A percentile compares a stretch with the other conserved stretches of the same genome.
These are phyloP conservation scores for Rhinopomastus cyanomelas DNA, from an alignment of 2,113 vertebrate species.

Conservation along the genomic window DNA sequence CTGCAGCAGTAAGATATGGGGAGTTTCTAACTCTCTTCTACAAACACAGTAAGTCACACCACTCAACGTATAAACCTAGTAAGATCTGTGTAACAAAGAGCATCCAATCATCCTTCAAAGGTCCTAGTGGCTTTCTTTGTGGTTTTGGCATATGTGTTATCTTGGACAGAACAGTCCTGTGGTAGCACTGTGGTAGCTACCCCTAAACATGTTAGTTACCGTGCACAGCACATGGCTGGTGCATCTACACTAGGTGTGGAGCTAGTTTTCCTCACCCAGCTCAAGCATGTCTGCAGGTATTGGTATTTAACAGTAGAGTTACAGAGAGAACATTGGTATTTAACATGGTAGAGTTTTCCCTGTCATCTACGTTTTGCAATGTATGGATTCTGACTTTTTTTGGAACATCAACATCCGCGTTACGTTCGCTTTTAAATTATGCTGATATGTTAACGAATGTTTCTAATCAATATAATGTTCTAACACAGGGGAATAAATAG, in stretches of 20 bases:
- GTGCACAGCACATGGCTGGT: neutral
- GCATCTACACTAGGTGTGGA: neutral
- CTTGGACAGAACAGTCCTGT: neutral
- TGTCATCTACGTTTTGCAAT: neutral
- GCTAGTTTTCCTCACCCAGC: neutral
- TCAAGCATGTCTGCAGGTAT: neutral
- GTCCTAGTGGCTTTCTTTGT: neutral
- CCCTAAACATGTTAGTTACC: too few relatives aligned
- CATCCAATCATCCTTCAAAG: neutral
- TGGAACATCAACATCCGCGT: neutral
- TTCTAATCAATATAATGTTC: neutral
- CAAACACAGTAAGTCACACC: neutral
- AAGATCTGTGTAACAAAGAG: neutral
- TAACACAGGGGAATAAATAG: neutral
- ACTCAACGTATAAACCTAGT: neutral
- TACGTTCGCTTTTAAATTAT: neutral
- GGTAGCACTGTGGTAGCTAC: fast-evolving
- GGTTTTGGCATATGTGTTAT: fast-evolving
- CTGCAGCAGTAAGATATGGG: neutral
- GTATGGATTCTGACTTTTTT: neutral
- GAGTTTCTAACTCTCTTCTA: neutral
- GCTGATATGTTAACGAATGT: neutral
- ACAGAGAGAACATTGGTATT: too few relatives aligned
- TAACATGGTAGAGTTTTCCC: neutral
- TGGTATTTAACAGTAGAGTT: neutral